Percentiles rank a stretch among this genome's conserved stretches.
These are phyloP conservation scores for Gila robusta DNA, from an alignment of 2,797 vertebrate genomes.

Conservation along the genomic window DNA sequence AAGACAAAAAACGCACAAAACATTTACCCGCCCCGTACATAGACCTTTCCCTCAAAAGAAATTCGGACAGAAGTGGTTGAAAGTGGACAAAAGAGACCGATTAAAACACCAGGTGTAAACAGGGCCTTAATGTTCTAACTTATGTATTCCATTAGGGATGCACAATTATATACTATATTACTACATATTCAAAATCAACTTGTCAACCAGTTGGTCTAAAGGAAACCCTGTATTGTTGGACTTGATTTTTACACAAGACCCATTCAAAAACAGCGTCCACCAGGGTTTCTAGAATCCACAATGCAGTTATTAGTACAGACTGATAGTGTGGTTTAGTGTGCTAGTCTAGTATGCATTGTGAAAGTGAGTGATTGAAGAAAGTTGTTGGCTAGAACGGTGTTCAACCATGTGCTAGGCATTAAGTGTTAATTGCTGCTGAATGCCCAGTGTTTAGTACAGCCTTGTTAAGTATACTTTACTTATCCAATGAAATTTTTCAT, in stretches of 20 bases:
- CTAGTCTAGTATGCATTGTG: slow-evolving; percentile 5
- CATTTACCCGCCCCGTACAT: background rate
- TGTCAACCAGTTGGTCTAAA: background rate
- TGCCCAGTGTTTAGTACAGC: slow-evolving; percentile 76
- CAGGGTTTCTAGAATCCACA: background rate
- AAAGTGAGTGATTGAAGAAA: slow-evolving; percentile 42
- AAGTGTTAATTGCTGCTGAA: slow-evolving; percentile 84
- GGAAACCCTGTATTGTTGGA: background rate
- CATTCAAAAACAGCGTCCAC: background rate
- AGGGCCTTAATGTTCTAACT: background rate
- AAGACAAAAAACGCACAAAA: background rate
- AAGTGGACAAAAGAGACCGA: background rate
- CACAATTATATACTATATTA: background rate
- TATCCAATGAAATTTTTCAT: slow-evolving; percentile 82
- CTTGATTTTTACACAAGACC: background rate
- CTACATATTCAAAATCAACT: background rate
- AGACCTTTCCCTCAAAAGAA: background rate
- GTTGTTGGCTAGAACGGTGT: slow-evolving; percentile 72
- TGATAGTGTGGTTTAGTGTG: background rate
- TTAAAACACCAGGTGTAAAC: background rate
- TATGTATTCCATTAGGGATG: background rate
- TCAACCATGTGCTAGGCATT: slow-evolving; percentile 83
- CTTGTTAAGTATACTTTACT: slow-evolving; percentile 83
- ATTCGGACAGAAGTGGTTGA: background rate
- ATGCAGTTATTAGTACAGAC: background rate